Conservation (phyloP, 2,888 invertebrate genomes). For the Trichopoda pennipes region DNA sequence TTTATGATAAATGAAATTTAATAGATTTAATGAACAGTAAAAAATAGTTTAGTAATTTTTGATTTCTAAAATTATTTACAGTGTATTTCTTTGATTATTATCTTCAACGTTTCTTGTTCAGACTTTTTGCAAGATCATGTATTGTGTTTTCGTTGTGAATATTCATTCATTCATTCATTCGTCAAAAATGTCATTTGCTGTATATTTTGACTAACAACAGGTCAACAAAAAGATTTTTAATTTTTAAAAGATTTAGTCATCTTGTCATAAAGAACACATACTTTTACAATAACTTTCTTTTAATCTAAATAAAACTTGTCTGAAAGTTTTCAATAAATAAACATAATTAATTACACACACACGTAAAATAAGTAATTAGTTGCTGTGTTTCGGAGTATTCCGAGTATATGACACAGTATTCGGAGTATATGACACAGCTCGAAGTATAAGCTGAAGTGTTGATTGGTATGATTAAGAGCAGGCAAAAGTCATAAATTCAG, state of each 20-base stretch:
- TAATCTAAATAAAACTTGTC: conserved; percentile 43
- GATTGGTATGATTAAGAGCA: too few relatives aligned
- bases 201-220: conserved; percentile 55
- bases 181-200: conserved; percentile 32
- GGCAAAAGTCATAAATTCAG: too few relatives aligned
- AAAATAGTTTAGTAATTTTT: too few relatives aligned
- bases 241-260: neutral
- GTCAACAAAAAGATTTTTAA: conserved; percentile 12
- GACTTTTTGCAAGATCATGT: neutral
- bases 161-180: conserved; percentile 35
- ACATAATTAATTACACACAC: neutral
- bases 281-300: conserved; percentile 39
- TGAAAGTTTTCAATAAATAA: conserved; percentile 48
- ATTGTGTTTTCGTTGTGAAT: conserved; percentile 21
- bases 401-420: neutral
- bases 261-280: neutral
- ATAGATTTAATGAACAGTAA: too few relatives aligned
- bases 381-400: neutral
- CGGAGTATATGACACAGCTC: neutral
- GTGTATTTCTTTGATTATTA: neutral
- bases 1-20: too few relatives aligned
- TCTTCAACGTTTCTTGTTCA: neutral
- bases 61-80: too few relatives aligned
- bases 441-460: too few relatives aligned
- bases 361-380: neutral